These are phyloP conservation scores for Carabus problematicus DNA, from an alignment of 2,888 invertebrate species.

Conservation along the genomic window DNA sequence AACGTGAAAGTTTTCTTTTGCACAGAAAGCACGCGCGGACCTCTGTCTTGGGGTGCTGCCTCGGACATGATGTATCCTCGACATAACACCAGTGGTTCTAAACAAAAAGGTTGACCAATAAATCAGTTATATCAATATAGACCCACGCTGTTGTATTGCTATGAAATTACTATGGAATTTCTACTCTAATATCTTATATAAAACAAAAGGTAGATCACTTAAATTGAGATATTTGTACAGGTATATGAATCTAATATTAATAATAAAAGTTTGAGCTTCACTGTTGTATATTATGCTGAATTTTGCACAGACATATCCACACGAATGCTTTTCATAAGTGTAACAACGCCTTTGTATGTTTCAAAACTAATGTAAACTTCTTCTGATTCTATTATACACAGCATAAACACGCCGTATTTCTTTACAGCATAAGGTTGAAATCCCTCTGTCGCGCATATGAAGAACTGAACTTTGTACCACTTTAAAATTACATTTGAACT, in stretches of 20 bases:
- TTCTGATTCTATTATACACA: conserved; percentile 36
- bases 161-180: too few species aligned
- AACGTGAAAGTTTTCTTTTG: conserved; percentile 20
- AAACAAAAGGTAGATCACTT: too few species aligned
- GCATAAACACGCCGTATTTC: conserved; percentile 23
- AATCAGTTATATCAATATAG: not conserved
- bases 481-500: conserved; percentile 20
- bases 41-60: conserved; percentile 27
- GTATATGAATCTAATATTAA: not conserved
- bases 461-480: conserved; percentile 31
- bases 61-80: conserved; percentile 12
- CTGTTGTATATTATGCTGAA: conserved; percentile 1
- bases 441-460: conserved; percentile 22
- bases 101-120: not conserved
- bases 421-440: not conserved
- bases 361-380: conserved; percentile 37
- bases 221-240: too few species aligned
- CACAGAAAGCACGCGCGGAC: conserved; percentile 32
- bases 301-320: conserved; percentile 14
- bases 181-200: too few species aligned
- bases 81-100: not conserved
- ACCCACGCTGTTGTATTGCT: not conserved
- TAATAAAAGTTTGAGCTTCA: conserved; percentile 11
- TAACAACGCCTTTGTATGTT: conserved; percentile 41
- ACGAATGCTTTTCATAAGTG: conserved; percentile 31